Conservation (phyloP, 2,888 invertebrate genomes). For the Heliothis peltigera region DNA sequence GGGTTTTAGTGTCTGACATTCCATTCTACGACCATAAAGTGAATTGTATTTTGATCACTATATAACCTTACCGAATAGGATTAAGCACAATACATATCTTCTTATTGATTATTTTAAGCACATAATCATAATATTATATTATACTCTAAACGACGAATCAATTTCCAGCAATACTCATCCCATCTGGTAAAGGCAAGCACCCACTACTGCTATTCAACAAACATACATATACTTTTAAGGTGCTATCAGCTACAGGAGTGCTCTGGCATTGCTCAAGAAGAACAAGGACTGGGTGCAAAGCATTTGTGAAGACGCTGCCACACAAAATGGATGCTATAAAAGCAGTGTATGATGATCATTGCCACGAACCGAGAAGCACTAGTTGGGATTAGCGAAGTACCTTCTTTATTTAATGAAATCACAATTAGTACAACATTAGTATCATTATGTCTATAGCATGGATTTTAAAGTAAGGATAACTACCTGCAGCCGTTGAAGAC, state of each 20-base stretch:
- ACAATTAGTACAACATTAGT: too few relatives aligned
- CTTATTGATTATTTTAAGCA: too few relatives aligned
- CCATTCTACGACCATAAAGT: too few relatives aligned
- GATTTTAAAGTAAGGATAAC: too few relatives aligned
- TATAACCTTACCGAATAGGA: too few relatives aligned
- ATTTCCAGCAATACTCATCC: conserved; percentile 73
- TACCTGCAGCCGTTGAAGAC: too few relatives aligned
- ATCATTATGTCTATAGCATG: too few relatives aligned
- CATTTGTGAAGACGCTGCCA: conserved; percentile 73
- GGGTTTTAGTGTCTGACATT: too few relatives aligned
- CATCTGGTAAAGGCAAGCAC: conserved; percentile 80
- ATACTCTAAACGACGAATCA: conserved; percentile 23
- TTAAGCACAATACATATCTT: too few relatives aligned
- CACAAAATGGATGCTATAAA: conserved; percentile 66
- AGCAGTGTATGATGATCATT: conserved; percentile 68
- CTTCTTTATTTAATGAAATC: too few relatives aligned
- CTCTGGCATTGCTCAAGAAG: conserved; percentile 81
- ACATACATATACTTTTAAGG: conserved; percentile 76
- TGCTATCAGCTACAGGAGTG: conserved; percentile 69
- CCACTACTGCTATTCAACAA: conserved; percentile 76
- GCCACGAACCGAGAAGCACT: conserved; percentile 60
- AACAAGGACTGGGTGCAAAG: conserved; percentile 79
- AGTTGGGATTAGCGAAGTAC: conserved; percentile 41
- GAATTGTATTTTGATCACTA: too few relatives aligned
- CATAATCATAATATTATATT: too few relatives aligned